Conservation (phyloP, 1,140 invertebrate species). For the Telenomus remus region DNA sequence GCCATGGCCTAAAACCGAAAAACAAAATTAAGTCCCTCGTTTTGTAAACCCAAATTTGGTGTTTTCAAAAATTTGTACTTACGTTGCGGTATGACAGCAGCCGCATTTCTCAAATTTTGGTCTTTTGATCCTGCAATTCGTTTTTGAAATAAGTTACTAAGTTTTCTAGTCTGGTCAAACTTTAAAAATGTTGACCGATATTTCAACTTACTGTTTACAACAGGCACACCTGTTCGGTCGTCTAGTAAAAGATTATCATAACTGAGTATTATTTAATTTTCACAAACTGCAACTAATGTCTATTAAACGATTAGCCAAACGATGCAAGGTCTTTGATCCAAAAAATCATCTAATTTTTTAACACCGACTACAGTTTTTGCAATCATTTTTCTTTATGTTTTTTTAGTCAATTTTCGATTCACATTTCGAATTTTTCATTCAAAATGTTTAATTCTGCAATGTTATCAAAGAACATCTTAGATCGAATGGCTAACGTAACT, state of each 20-base stretch:
- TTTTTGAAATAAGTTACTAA: too few species aligned
- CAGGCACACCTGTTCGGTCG: constrained; percentile 18
- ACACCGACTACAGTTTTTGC: too few species aligned
- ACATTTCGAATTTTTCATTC: too few species aligned
- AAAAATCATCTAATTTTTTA: too few species aligned
- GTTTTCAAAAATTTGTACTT: background rate
- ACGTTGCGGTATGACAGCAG: background rate
- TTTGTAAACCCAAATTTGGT: background rate
- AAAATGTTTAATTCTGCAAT: constrained; percentile 10
- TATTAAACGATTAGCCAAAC: constrained; percentile 15
- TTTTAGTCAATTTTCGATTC: too few species aligned
- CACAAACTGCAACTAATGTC: constrained; percentile 4
- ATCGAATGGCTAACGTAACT: constrained; percentile 44
- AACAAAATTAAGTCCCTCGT: too few species aligned
- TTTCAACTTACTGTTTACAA: constrained; percentile 17
- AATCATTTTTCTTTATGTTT: constrained; percentile 1
- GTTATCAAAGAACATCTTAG: constrained; percentile 34
- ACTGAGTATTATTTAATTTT: constrained; percentile 32
- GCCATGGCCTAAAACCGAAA: too few species aligned
- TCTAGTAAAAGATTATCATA: constrained; percentile 30
- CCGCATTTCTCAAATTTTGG: too few species aligned
- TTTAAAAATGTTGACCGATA: too few species aligned
- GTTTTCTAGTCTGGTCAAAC: too few species aligned
- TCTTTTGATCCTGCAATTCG: background rate
- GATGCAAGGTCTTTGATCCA: constrained; percentile 15